Evolutionary conservation across 2,113 vertebrate genomes (phyloP), one percentile per base, ranked within the genome.

Genomic region (Megaceryle torquata): DNA sequence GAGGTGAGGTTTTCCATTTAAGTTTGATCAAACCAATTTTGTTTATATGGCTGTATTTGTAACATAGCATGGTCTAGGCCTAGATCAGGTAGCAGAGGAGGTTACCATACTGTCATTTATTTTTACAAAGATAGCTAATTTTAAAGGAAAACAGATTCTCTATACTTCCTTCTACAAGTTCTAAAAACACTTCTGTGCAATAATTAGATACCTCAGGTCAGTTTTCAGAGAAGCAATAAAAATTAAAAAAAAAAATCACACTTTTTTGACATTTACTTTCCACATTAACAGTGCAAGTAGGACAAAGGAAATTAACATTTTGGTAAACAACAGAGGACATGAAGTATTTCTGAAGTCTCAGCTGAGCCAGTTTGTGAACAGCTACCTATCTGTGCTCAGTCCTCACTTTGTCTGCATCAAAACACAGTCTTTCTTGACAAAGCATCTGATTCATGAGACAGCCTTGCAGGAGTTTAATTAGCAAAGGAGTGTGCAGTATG

Each of bases 401-500:
- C 51, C 63, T 87, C 26, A 35, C 56, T 65, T 48, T 26, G 12
- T 50, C 7, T 4, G 53, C 88, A 80, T 89, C 88, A 95, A 95
- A 88, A 71, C 69, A 11, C 29, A 33, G 33, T 65, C 86, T 88
- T 69, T 44, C 91, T 91, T 60, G 70, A 91, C 91, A 94, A 96
- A 94, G 86, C 95, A 94, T 78, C 89, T 96, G 90, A 95, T 95
- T 95, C 88, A 70, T 86, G 86, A 96, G 91, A 71, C 85, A 91
- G 77, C 80, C 79, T 91, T 69, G 39, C 64, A 93, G 90, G 95
- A 97, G 91, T 96, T 95, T 96, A 97, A 95, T 96, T 95, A 94
- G 93, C 29, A 70, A 86, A 97, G 94, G 87, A 92, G 83, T 86
- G 86, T 93, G 76, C 72, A 82, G 46, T 80, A 75, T 82, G 88